Base-by-base conservation (phyloP, 2,888 invertebrate genomes). In the Drosophila siamana region DNA sequence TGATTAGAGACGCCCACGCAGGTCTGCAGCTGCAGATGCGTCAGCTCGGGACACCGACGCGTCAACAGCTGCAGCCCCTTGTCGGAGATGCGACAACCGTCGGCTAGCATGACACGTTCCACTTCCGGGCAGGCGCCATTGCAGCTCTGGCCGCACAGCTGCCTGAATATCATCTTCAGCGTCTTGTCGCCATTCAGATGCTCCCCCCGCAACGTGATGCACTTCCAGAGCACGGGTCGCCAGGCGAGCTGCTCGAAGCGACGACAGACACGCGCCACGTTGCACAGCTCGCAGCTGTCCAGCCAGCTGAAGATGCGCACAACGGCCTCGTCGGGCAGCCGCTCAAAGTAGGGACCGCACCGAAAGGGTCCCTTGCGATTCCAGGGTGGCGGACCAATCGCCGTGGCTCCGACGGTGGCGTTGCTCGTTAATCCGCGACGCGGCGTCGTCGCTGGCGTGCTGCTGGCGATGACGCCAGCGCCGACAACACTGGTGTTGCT, bases 21-120 rank as follows among this genome's bases (percentile, higher is more conserved):
- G 1, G 95, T 95, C 68, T 96, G 96, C 54, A 97, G 93, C 70
- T 97, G 96, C 56, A 98, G 92, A 87, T 96, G 96, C 4, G 96
- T 95, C 62, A 98, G 92, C 90, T 96, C 96, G 0, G 97, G 95
- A 92, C 97, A 97, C 46, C 96, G 94, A 43, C 96, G 94, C 0
- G 96, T 96, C 30, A 97, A 92, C 46, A 96, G 92, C 83, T 95
- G 94, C 9, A 97, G 93, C 13, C 97, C 97, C 64, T 95, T 95
- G 90, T 97, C 96, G 4, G 96, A 95, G 64, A 97, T 94, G 92
- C 95, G 93, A 64, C 94, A 94, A 62, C 96, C 96, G 70, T 95
- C 95, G 54, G 94, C 94, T 19, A 96, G 92, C 90, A 94, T 93
- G 28, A 96, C 94, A 52, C 94, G 93, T 86, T 95, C 95, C 7